Percentiles rank a stretch among this genome's conserved stretches.
These are phyloP conservation scores for Nyctibius bracteatus DNA, from an alignment of 2,113 vertebrate species.

Conservation along the genomic window DNA sequence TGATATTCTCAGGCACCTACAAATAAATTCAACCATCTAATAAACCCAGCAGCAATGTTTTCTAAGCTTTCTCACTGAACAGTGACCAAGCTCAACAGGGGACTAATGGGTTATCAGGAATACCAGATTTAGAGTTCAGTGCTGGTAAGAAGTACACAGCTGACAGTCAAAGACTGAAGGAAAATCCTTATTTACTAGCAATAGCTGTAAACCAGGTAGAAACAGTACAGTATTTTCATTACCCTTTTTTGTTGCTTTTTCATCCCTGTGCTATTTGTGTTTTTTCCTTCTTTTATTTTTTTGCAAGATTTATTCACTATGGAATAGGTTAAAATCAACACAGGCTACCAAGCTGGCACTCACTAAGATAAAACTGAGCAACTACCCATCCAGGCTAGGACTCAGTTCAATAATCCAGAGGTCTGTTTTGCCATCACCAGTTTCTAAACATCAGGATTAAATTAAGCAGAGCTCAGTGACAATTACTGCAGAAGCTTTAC, in stretches of 20 bases:
- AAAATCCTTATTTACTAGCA: neutral
- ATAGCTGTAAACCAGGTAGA: neutral
- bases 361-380: neutral
- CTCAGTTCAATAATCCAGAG: neutral
- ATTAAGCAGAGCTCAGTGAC: neutral
- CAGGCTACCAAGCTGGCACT: neutral
- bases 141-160: neutral
- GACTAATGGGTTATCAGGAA: neutral
- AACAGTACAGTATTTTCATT: neutral
- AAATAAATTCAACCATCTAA: neutral
- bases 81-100: neutral
- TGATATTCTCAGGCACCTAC: neutral
- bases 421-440: neutral
- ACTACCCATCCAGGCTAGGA: neutral
- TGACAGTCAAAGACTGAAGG: neutral
- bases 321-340: neutral
- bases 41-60: neutral
- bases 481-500: neutral
- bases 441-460: neutral
- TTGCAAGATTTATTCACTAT: neutral
- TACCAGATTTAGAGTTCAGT: neutral
- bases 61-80: neutral
- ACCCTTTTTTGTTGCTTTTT: neutral
- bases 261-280: neutral
- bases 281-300: neutral